phyloP scores from a whole-genome alignment of 2,113 vertebrate genomes.

The Lepus timidus region DNA sequence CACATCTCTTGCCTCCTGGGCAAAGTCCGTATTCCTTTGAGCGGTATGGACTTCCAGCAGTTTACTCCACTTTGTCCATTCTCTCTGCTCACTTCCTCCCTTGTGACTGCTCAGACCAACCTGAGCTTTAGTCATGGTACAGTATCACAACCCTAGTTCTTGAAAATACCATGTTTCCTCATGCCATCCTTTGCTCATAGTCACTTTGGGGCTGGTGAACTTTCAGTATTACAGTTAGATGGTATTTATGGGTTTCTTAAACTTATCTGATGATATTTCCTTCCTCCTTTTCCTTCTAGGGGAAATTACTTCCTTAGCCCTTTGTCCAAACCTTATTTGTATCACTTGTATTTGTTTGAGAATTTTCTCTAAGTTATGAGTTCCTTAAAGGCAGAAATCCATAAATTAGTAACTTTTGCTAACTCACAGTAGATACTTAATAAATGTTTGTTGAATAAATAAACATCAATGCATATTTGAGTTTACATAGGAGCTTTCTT shows the following conservation, averaged over 20 bases:
- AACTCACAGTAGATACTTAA: not conserved
- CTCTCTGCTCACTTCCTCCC: not conserved
- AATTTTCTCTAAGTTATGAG: not conserved
- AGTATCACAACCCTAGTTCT: not conserved
- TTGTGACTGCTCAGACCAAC: not conserved
- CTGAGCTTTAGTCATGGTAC: not conserved
- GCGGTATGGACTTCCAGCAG: not conserved
- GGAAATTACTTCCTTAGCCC: not conserved
- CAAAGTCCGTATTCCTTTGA: slow-evolving; percentile 8
- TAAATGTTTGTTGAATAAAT: slow-evolving; percentile 48
- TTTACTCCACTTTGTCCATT: not conserved
- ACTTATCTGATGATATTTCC: not conserved
- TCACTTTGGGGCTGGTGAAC: not conserved
- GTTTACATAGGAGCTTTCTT: not conserved
- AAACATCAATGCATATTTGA: not conserved
- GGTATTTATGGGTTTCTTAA: not conserved
- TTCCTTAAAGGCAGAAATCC: slow-evolving; percentile 49
- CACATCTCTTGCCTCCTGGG: not conserved
- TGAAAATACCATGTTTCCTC: not conserved
- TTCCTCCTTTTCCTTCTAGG: not conserved
- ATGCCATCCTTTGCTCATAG: not conserved
- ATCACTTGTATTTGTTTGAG: slow-evolving; percentile 42
- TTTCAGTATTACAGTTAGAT: not conserved
- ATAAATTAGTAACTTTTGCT: not conserved
- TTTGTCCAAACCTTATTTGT: not conserved